Percentiles rank a stretch among this genome's conserved stretches.
phyloP scores from a whole-genome alignment of 2,113 vertebrate species.

The Callionymus lyra region DNA sequence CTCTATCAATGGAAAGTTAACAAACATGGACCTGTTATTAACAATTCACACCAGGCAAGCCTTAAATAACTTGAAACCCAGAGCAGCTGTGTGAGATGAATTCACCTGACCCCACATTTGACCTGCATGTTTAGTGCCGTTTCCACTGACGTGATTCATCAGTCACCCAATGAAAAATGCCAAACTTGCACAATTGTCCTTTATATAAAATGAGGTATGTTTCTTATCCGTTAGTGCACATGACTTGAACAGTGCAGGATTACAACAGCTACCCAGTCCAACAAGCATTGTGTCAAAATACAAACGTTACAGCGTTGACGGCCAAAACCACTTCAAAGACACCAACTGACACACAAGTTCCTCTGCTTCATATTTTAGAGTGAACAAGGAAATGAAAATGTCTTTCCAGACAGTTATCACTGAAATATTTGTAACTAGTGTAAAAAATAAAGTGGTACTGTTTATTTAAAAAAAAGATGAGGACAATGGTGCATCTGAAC shows the following conservation, averaged over 20 bases:
- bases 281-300: conserved; percentile 44
- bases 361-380: conserved; percentile 29
- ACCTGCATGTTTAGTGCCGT: no score
- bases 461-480: background rate
- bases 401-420: no score
- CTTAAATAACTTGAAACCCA: no score
- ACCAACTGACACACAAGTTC: conserved; percentile 36
- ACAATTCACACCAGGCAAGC: no score
- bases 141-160: no score
- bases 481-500: no score
- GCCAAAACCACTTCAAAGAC: conserved; percentile 38
- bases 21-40: no score
- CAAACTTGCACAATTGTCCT: conserved; percentile 47
- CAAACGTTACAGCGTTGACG: conserved; percentile 48
- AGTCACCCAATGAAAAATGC: conserved; percentile 40
- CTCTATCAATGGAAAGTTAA: no score
- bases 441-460: background rate
- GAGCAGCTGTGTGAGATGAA: no score
- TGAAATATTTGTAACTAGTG: no score
- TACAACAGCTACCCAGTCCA: conserved; percentile 43
- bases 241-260: conserved; percentile 67
- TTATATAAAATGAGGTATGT: conserved; percentile 74
- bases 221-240: conserved; percentile 63
- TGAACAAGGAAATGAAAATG: conserved; percentile 11
- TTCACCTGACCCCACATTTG: no score